Percentiles rank a stretch among this genome's conserved stretches.
Conservation (phyloP, 2,113 vertebrate species). For the Ranitomeya imitator region DNA sequence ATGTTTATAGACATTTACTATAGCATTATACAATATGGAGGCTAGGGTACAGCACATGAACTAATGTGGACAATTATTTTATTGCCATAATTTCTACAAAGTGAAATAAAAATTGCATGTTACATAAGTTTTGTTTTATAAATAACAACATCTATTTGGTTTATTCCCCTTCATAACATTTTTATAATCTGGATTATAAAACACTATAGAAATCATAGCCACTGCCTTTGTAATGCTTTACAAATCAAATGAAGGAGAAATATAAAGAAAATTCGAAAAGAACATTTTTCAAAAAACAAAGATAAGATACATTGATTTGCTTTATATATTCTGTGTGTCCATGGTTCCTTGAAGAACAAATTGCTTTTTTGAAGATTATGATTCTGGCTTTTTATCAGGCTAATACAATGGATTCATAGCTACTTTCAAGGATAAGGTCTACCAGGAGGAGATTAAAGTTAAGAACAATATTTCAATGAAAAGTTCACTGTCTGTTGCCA, state of each 20-base stretch:
- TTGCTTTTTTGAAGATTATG: neutral
- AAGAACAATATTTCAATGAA: neutral
- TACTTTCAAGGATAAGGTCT: slow-evolving; percentile 11
- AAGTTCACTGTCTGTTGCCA: neutral
- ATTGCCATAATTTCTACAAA: no score
- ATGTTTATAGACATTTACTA: no score
- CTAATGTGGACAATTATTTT: no score
- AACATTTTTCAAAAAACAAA: neutral
- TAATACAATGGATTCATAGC: slow-evolving; percentile 14
- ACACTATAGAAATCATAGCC: neutral
- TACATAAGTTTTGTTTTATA: no score
- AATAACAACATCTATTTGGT: no score
- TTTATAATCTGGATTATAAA: no score
- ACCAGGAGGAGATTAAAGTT: neutral
- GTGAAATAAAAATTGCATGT: no score
- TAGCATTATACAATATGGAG: no score
- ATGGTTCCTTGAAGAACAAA: neutral
- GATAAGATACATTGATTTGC: slow-evolving; percentile 7
- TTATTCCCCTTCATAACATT: no score
- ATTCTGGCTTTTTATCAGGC: neutral
- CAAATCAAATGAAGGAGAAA: neutral
- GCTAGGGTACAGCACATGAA: no score
- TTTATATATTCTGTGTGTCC: neutral
- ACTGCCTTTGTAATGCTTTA: neutral
- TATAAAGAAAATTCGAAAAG: neutral